Evolutionary conservation across 2,113 vertebrate genomes (phyloP).

Genomic region (Perognathus longimembris): DNA sequence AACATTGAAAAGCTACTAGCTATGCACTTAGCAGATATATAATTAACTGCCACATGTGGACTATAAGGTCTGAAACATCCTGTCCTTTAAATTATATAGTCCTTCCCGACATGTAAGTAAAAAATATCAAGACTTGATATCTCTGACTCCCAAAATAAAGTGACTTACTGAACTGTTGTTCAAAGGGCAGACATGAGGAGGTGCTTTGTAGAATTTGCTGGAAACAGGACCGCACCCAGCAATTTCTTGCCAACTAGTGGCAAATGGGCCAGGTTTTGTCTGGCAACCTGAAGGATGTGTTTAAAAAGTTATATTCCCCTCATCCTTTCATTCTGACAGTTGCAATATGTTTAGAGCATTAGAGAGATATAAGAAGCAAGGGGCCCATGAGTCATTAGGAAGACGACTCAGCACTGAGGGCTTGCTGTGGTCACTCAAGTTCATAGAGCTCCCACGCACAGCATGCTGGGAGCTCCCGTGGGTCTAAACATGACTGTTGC

Average conservation of each 20-base stretch:
- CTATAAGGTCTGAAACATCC: neutral
- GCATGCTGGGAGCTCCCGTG: neutral
- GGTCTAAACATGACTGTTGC: neutral
- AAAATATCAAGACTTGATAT: slow-evolving; percentile 5
- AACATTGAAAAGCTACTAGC: neutral
- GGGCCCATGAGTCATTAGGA: too few species aligned
- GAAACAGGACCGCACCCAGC: neutral
- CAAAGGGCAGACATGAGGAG: neutral
- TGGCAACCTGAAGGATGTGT: neutral
- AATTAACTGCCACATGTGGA: neutral
- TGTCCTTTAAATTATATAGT: neutral
- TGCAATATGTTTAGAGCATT: neutral
- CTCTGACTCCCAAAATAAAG: neutral
- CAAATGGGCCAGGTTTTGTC: slow-evolving; percentile 1
- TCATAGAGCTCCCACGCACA: neutral
- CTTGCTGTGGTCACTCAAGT: neutral
- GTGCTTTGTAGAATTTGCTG: slow-evolving; percentile 9
- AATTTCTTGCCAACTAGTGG: neutral
- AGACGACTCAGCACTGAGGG: neutral
- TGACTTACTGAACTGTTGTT: neutral
- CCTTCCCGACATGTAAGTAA: neutral
- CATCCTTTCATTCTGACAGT: neutral
- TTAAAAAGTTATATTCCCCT: slow-evolving; percentile 37
- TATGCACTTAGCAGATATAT: neutral
- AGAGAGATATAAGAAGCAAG: neutral